Evolutionary conservation across 2,797 vertebrate genomes (phyloP), one percentile per base, ranked within the genome.

Genomic region (Rhynchotus rufescens): DNA sequence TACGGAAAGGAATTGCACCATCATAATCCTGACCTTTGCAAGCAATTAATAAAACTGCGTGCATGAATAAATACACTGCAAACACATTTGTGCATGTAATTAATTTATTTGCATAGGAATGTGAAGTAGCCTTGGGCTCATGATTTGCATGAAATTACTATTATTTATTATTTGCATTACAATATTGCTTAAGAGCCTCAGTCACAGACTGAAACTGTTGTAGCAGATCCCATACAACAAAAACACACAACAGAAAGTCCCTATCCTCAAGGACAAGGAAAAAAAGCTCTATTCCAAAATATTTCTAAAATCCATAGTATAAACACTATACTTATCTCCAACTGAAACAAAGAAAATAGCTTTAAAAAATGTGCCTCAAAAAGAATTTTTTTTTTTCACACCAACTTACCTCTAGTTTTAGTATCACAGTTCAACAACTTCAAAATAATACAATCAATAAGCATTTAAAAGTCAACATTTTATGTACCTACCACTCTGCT

Each of bases 401-500:
- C 15, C 47, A 30, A 36, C 30, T 56, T 66, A 80, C 79, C 87
- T 65, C 59, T 57, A 65, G 44, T n/a, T 79, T 28, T 32, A 3
- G 0, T 2, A 38, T 1, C 10, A 54, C 14, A 60, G 6, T 22
- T 44, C 9, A 52, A 88, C 68, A 60, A 23, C 61, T 87, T 88
- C 22, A 52, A 73, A 38, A 59, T 1, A 73, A 72, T 3, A 4
- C 15, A 51, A 32, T 45, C 47, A 60, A 36, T 4, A 36, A 75
- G 49, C 44, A 66, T 67, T 13, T 2, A 9, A 8, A 84, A 88
- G 57, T 52, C 12, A 80, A 15, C 12, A 74, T 69, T 15, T 84
- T 80, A 42, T 91, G 40, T 93, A 97, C 98, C 30, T 98, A 98
- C 98, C 98, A 80, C 92, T 98, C 95, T 98, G 98, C 49, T 98